Evolutionary conservation across 2,113 vertebrate genomes (phyloP), one percentile per base, ranked within the genome.

Genomic region (Microtus oregoni): DNA sequence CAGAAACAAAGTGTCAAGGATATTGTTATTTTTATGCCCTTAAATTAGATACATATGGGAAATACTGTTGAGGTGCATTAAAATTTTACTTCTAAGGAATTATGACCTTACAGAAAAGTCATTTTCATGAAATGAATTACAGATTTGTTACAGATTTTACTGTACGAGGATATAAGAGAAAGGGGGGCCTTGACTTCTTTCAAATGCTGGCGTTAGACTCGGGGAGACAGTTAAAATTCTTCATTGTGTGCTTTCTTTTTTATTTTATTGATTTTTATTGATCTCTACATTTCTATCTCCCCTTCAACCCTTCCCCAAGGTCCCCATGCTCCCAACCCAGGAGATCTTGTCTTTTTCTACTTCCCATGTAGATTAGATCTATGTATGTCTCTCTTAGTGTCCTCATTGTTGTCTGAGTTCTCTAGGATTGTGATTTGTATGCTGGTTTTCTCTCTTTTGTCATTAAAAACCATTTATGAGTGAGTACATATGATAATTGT

Each of bases 41-140:
- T 86, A 83, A 86, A n/a, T 89, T 79, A 81, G 28, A 88, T 35
- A 70, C 79, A 94, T 82, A 89, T 5, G 97, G 97, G 96, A 76
- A 92, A 13, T 63, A 50, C 55, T 92, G 44, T 17, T 95, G n/a
- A 50, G 70, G 75, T 6, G 20, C 30, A 94, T 85, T 26, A 77
- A 22, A 85, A 26, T 73, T 63, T 79, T 81, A 5, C 85, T 96
- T 98, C 82, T 67, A 38, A 96, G 93, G 13, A 32, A 88, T 81
- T 63, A 86, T 24, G 14, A 89, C 65, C 94, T 89, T 91, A 32
- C 0, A 77, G 65, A 86, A 83, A 95, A 94, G 47, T 26, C 0
- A 41, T 14, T 75, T 24, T 38, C 3, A 75, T 90, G 85, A 94
- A 91, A 76, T 90, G 61, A 92, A 44, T 81, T 70, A 35, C 79